These are phyloP conservation scores for Brachionichthys hirsutus DNA, from an alignment of 2,113 vertebrate species.

Conservation along the genomic window DNA sequence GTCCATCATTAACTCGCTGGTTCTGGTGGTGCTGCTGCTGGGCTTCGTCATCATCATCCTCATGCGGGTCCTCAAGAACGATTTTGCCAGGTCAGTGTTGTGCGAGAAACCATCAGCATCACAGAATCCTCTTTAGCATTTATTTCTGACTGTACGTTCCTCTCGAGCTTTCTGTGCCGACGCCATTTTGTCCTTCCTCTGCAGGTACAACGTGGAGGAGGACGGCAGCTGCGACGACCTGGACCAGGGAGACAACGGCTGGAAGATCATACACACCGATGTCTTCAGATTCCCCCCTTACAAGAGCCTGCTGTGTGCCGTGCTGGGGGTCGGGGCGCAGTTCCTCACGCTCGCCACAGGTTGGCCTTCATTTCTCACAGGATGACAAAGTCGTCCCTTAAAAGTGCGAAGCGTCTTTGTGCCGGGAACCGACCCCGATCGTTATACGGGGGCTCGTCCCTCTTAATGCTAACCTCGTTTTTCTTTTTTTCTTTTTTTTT, in stretches of 20 bases:
- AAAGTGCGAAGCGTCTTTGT: too few species aligned
- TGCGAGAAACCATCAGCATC: too few species aligned
- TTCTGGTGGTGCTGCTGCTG: constrained; percentile 88
- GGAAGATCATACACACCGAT: constrained; percentile 94
- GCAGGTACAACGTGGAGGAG: constrained; percentile 88
- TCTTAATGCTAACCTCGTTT: neutral
- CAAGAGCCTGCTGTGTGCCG: constrained; percentile 86
- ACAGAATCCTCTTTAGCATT: neutral
- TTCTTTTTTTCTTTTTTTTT: too few species aligned
- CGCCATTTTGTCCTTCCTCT: neutral
- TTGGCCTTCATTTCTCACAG: constrained; percentile 52
- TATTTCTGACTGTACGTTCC: neutral
- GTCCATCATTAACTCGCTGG: constrained; percentile 92
- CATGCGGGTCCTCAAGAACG: constrained; percentile 91
- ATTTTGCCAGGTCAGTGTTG: constrained; percentile 82
- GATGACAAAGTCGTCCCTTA: too few species aligned
- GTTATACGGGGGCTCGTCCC: neutral
- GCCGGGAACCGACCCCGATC: too few species aligned
- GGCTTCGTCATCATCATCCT: constrained; percentile 94
- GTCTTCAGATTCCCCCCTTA: constrained; percentile 90
- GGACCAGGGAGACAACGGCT: constrained; percentile 92
- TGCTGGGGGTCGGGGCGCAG: constrained; percentile 89
- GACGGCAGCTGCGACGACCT: constrained; percentile 87
- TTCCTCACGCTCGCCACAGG: constrained; percentile 90
- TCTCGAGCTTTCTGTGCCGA: neutral